Percentiles rank a stretch among this genome's conserved stretches.
Evolutionary conservation across 2,113 vertebrate genomes (phyloP).

Genomic region (Saguinus imperator): DNA sequence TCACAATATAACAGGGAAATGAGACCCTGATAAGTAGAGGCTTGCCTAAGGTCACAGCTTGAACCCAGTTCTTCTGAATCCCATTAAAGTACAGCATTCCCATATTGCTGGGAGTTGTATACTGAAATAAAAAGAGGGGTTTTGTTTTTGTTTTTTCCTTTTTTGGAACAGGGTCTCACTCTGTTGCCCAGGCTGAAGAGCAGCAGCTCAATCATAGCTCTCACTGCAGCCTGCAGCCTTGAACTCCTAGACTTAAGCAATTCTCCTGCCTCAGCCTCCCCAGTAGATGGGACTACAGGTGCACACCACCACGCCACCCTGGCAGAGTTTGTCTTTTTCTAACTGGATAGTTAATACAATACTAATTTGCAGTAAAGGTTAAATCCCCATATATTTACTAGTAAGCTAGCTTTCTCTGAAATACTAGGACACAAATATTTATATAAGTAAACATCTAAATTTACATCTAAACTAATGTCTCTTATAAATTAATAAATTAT

Average conservation of each 20-base stretch:
- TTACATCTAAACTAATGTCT: not conserved
- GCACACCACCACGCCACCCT: no score
- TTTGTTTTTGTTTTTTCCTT: no score
- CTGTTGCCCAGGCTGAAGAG: no score
- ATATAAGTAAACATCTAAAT: not conserved
- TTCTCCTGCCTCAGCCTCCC: no score
- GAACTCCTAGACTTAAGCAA: no score
- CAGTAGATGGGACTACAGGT: no score
- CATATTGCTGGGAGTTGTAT: not conserved
- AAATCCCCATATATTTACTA: slow-evolving; percentile 13
- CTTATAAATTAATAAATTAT: slow-evolving; percentile 22
- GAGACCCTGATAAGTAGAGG: not conserved
- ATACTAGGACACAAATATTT: not conserved
- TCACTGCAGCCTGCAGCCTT: no score
- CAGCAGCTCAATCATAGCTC: no score
- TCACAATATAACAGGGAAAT: not conserved
- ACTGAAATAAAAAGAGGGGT: not conserved
- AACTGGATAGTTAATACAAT: not conserved
- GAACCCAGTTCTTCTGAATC: not conserved
- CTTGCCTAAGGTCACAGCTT: not conserved
- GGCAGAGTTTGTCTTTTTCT: not conserved
- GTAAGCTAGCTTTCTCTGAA: slow-evolving; percentile 32
- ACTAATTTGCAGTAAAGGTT: not conserved
- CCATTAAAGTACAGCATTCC: not conserved
- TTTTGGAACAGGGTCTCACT: no score